These are phyloP conservation scores for Platygyra sinensis DNA, from an alignment of 64 coral and sea anemone genomes.

Conservation along the genomic window DNA sequence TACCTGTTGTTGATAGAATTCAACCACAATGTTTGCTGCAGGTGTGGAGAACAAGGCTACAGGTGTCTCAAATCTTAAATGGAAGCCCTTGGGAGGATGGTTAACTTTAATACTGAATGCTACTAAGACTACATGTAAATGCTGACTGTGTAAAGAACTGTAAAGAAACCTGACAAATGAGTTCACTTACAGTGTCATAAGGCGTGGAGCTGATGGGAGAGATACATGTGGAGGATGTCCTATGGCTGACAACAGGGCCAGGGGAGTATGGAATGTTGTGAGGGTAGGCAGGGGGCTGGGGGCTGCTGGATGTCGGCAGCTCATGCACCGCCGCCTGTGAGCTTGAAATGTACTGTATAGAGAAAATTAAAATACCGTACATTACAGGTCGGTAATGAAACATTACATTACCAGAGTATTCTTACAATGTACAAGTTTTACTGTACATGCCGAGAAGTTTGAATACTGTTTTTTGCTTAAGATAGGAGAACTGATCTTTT, in stretches of 20 bases:
- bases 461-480: background rate
- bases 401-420: background rate
- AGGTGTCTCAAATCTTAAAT: no score
- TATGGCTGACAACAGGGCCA: conserved; percentile 3
- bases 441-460: background rate
- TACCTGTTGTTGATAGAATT: no score
- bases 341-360: background rate
- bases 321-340: background rate
- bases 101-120: background rate
- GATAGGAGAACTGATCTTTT: background rate
- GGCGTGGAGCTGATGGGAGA: conserved; percentile 64
- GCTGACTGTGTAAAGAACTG: no score
- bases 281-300: conserved; percentile 67
- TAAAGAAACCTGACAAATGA: no score
- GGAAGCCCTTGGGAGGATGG: no score
- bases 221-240: conserved; percentile 30
- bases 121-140: background rate
- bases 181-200: conserved; percentile 73
- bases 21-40: no score
- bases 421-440: background rate
- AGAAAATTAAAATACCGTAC: background rate
- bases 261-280: conserved; percentile 64
- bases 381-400: background rate
- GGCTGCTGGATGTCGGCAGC: conserved; percentile 63
- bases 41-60: no score